Conservation (phyloP, 1,140 invertebrate genomes). For the Orchestia grillus region DNA sequence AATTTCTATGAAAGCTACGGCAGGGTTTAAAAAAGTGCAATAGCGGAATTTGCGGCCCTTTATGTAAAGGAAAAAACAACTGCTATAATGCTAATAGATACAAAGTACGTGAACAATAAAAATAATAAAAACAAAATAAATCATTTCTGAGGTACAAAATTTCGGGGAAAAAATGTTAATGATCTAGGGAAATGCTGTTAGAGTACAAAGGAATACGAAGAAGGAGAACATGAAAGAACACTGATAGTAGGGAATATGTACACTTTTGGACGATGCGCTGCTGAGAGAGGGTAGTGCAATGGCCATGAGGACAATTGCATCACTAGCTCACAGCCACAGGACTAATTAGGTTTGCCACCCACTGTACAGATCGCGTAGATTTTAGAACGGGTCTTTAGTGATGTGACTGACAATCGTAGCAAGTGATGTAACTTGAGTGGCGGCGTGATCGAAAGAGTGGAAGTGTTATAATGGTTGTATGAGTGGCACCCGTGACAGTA, state of each 20-base stretch:
- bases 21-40: too few species aligned
- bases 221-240: background rate
- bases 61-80: too few species aligned
- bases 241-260: background rate
- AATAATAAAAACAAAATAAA: background rate
- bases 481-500: too few species aligned
- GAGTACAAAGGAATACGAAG: background rate
- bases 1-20: background rate
- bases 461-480: background rate
- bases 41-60: too few species aligned
- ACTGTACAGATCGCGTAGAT: background rate
- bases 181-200: background rate
- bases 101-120: too few species aligned
- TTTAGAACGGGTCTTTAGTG: background rate
- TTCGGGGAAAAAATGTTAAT: too few species aligned
- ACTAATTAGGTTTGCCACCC: background rate
- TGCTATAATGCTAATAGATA: too few species aligned
- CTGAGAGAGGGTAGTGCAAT: background rate
- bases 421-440: background rate
- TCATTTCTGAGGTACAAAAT: background rate
- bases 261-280: background rate
- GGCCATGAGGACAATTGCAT: background rate
- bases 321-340: background rate
- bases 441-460: background rate
- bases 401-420: background rate